phyloP scores from a whole-genome alignment of 1,140 invertebrate genomes.

The Bombus affinis region DNA sequence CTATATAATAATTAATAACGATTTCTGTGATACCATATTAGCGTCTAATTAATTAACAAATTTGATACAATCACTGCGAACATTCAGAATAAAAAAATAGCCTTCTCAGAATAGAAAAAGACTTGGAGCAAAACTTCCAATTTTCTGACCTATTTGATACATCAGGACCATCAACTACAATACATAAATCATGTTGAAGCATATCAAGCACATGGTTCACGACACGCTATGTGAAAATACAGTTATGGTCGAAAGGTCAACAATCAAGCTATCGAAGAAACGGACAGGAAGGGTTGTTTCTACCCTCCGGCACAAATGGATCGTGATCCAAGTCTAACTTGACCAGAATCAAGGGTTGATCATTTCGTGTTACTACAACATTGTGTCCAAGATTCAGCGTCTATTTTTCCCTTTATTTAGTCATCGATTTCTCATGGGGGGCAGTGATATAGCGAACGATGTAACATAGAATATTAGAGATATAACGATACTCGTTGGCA shows the following conservation, averaged over 20 bases:
- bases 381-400: not conserved
- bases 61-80: no score
- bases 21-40: no score
- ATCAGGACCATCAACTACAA: not conserved
- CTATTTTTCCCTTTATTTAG: not conserved
- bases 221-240: not conserved
- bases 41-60: no score
- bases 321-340: constrained; percentile 32
- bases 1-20: no score
- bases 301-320: constrained; percentile 55
- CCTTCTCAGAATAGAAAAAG: not conserved
- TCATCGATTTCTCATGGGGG: not conserved
- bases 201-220: not conserved
- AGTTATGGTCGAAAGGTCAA: not conserved
- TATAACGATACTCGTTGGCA: no score
- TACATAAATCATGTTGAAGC: not conserved
- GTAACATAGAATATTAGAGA: no score
- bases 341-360: not conserved
- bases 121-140: not conserved
- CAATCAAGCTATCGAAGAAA: not conserved
- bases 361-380: constrained; percentile 6
- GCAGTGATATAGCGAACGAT: no score
- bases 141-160: not conserved
- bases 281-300: constrained; percentile 36
- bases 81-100: not conserved